Conservation (phyloP, 2,888 invertebrate species). For the Amitus sp. region DNA sequence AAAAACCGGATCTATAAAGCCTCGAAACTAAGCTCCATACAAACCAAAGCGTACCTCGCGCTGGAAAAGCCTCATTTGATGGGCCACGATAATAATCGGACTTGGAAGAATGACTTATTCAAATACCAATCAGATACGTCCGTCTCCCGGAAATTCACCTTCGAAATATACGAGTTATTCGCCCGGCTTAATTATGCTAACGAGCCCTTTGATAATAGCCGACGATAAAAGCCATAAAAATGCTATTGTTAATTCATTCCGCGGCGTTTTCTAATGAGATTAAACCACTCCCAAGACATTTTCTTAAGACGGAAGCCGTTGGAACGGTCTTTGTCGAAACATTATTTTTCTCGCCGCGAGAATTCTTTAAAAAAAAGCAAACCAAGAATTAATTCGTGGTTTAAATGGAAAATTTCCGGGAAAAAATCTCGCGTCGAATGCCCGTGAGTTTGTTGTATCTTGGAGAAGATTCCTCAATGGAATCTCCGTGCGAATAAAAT, state of each 20-base stretch:
- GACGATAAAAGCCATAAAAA: too few species aligned
- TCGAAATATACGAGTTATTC: neutral
- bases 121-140: neutral
- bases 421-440: neutral
- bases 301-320: too few species aligned
- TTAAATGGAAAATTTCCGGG: too few species aligned
- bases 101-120: constrained; percentile 21
- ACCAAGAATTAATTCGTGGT: too few species aligned
- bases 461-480: constrained; percentile 27
- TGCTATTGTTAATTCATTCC: too few species aligned
- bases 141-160: neutral
- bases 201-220: too few species aligned
- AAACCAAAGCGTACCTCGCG: constrained; percentile 1
- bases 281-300: too few species aligned
- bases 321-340: too few species aligned
- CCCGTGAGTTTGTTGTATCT: neutral
- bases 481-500: constrained; percentile 31
- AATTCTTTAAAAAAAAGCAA: too few species aligned
- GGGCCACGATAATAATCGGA: constrained; percentile 18
- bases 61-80: constrained; percentile 13
- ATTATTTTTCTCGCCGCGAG: too few species aligned
- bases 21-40: constrained; percentile 19
- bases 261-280: too few species aligned
- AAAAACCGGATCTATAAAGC: constrained; percentile 27
- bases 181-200: too few species aligned